Evolutionary conservation across 1,140 invertebrate species (phyloP).

Genomic region (Magallana angulata): DNA sequence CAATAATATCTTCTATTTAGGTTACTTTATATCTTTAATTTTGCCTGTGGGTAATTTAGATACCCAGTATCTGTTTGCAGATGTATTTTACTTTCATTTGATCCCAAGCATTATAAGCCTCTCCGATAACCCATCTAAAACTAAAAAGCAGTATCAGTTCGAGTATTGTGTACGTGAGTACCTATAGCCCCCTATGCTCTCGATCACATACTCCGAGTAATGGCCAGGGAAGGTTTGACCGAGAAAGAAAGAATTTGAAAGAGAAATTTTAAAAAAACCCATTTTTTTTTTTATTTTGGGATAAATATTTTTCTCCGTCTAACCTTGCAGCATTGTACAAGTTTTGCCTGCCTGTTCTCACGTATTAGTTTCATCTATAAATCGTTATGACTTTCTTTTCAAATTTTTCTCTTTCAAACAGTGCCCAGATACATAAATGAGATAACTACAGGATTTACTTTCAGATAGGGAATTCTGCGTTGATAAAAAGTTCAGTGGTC

Average conservation of each 20-base stretch:
- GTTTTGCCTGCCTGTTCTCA: not conserved
- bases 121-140: conserved; percentile 14
- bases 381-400: conserved; percentile 17
- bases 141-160: conserved; percentile 5
- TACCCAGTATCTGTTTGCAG: conserved; percentile 27
- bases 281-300: no score
- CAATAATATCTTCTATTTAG: conserved; percentile 9
- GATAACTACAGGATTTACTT: not conserved
- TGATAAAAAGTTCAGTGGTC: conserved; percentile 14
- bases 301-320: no score
- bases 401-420: conserved; percentile 16
- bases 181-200: no score
- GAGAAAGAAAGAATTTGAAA: no score
- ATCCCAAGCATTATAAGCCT: not conserved
- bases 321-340: not conserved
- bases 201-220: no score
- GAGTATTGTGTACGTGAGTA: not conserved
- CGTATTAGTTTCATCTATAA: conserved; percentile 22
- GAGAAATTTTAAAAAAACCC: no score
- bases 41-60: conserved; percentile 28
- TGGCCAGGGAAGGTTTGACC: no score
- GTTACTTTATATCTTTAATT: conserved; percentile 33
- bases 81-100: conserved; percentile 38
- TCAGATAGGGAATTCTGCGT: not conserved
- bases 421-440: conserved; percentile 18